Evolutionary conservation across 2,888 invertebrate genomes (phyloP), one percentile per base, ranked within the genome.

Genomic region (Mimumesa dahlbomi): DNA sequence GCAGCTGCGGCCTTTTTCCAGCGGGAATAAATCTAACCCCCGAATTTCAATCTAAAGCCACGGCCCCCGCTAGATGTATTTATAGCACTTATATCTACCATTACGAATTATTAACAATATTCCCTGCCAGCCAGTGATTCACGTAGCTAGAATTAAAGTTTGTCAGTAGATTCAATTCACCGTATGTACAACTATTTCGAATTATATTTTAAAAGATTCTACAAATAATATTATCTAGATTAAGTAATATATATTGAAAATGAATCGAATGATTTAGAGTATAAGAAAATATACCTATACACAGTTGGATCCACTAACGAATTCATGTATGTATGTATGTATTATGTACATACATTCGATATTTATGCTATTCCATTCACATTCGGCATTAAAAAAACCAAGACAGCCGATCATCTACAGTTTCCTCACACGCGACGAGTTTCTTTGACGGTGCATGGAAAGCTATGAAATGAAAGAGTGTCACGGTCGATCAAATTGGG

Each of bases 401-500:
- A 2, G 3, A 0, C 13, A 48, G 22, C 53, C 34, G 34, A 52
- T 57, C 54, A 40, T n/a, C n/a, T n/a, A 46, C 65, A 53, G 29
- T 75, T 65, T 59, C 40, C 66, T 66, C 65, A 52, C 56, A 62
- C 50, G 40, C 58, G 38, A 46, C 4, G 19, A 36, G 54, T 57
- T 48, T 54, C 43, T 57, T 64, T 38, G 62, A 52, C 48, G 43
- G 19, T 46, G 40, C 45, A 58, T 21, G 52, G 54, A 54, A 61
- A 65, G 65, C 70, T 73, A 68, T 53, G 72, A 66, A 73, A 48
- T 43, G 63, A 49, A 82, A 82, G 75, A 80, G 84, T 83, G 84
- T 82, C 83, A 85, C 76, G 82, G 83, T 68, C 81, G 82, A 75
- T 74, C 82, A 77, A 80, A 75, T 76, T 76, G 77, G 48, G 34